Evolutionary conservation across 1,140 invertebrate species (phyloP).

Genomic region (Bombus breviceps): DNA sequence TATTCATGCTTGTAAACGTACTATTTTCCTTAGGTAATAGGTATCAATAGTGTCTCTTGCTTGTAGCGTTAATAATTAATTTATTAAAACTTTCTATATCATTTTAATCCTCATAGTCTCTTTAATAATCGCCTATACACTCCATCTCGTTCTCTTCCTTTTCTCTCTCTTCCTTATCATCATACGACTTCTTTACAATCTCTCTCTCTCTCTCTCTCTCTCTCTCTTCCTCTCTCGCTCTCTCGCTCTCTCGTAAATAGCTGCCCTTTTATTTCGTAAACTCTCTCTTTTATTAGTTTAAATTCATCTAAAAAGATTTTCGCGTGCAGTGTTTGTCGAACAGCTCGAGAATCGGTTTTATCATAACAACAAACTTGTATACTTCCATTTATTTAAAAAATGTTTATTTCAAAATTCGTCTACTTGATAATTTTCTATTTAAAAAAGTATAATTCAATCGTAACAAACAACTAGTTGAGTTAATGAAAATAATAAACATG

Average conservation of each 20-base stretch:
- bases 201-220: conserved; percentile 2
- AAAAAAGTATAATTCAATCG: not conserved
- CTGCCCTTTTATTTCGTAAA: conserved; percentile 17
- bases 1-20: conserved; percentile 20
- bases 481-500: not conserved
- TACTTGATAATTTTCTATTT: no score
- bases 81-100: conserved; percentile 76
- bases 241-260: not conserved
- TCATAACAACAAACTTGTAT: not conserved
- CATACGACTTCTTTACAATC: conserved; percentile 30
- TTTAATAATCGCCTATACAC: conserved; percentile 65
- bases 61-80: conserved; percentile 73
- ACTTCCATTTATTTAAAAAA: no score
- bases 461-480: not conserved
- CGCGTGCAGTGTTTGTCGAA: conserved; percentile 51
- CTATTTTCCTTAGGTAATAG: conserved; percentile 62
- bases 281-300: conserved; percentile 41
- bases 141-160: conserved; percentile 39
- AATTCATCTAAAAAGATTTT: conserved; percentile 64
- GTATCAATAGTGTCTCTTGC: conserved; percentile 65
- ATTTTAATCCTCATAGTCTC: conserved; percentile 70
- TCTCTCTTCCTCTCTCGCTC: not conserved
- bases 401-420: no score
- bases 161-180: conserved; percentile 5
- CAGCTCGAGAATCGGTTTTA: conserved; percentile 52